Evolutionary conservation across 1,140 invertebrate species (phyloP).

Genomic region (Druon quercuslanigerum): DNA sequence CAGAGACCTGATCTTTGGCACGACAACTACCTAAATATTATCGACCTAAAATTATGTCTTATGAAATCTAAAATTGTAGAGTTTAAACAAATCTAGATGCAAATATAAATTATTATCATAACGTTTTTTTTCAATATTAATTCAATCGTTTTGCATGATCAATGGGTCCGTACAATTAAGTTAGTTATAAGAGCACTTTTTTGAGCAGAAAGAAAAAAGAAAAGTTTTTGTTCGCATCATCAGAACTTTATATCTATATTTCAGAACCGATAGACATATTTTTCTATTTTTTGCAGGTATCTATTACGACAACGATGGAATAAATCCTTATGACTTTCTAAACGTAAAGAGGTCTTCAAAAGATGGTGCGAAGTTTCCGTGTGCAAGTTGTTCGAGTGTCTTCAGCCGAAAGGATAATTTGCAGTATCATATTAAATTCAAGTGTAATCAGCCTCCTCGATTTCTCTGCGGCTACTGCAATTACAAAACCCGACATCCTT

Average conservation of each 20-base stretch:
- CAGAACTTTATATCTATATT: not conserved
- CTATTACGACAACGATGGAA: not conserved
- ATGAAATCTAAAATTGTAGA: too few relatives aligned
- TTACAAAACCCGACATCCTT: conserved; percentile 60
- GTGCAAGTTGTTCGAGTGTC: conserved; percentile 72
- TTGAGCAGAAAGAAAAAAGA: too few relatives aligned
- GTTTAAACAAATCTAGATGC: too few relatives aligned
- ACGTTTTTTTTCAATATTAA: too few relatives aligned
- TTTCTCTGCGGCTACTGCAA: conserved; percentile 77
- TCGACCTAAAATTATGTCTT: too few relatives aligned
- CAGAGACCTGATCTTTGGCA: too few relatives aligned
- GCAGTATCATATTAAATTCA: conserved; percentile 75
- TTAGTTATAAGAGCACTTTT: too few relatives aligned
- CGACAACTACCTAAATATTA: too few relatives aligned
- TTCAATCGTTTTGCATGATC: too few relatives aligned
- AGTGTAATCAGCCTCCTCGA: conserved; percentile 76
- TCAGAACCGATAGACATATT: conserved; percentile 10
- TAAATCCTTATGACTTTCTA: not conserved
- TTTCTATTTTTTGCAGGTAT: conserved; percentile 12
- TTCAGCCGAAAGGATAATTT: conserved; percentile 75
- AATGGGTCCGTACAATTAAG: too few relatives aligned
- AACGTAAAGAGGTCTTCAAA: conserved; percentile 20
- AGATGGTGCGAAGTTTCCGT: conserved; percentile 60
- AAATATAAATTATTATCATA: too few relatives aligned
- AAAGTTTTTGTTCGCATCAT: too few relatives aligned